Base-by-base conservation (phyloP, 2,113 vertebrate genomes). In the Polypterus bichir region DNA sequence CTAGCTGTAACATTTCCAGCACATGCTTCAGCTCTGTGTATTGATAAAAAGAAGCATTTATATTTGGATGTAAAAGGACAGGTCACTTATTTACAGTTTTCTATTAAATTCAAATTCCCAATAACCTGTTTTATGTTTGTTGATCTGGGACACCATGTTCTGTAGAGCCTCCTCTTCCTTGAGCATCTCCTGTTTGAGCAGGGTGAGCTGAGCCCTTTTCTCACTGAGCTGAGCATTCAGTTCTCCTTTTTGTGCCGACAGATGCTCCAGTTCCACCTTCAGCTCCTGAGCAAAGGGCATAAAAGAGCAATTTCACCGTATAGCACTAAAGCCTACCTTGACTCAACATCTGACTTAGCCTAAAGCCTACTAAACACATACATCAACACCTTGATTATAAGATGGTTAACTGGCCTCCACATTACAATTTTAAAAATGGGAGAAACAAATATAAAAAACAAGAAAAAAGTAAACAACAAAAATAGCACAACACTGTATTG, bases 21-120 rank as follows among this genome's bases (percentile, higher is more conserved):
- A 89, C 64, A 45, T 77, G 81, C 66, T 87, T 89, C 60, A 92
- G 70, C 68, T 91, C 90, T 91, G 70, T 5, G 58, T 47, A 6
- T 7, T 54, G 54, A 57, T 44, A 59, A 46, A 60, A 27, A 49
- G 44, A 45, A 44, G 54, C 4, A 47, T 27, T 27, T 27, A 27
- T 27, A 27, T 27, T 27, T 27, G 27, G 27, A 27, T 27, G 27
- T 27, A 5, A 46, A 3, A 9, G 48, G 54, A 46, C 47, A 57
- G 11, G 45, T 44, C 10, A 58, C 58, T 6, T 6, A 5, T 8
- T 46, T 5, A 10, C 9, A 10, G 9, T 27, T 11, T 55, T 27
- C 5, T 4, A 27, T 9, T 27, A 3, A 8, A 9, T 4, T 55
- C 9, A 9, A 8, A 9, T 9, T 47, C 66, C 69, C 75, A 27